Evolutionary conservation across 2,797 vertebrate genomes (phyloP).

Genomic region (Melanogrammus aeglefinus): DNA sequence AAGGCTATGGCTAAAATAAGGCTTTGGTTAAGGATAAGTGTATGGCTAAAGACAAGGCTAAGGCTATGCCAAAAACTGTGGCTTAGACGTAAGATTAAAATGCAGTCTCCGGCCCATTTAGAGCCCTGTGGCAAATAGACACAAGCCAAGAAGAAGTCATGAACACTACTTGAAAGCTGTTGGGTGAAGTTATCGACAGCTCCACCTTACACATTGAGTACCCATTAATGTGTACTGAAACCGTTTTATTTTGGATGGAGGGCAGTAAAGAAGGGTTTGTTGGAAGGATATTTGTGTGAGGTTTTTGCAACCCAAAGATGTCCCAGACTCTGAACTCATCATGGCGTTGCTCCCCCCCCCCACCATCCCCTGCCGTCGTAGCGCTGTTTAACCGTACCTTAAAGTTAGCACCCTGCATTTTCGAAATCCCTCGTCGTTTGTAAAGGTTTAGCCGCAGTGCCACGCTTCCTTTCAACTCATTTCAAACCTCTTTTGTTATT

Average conservation of each 20-base stretch:
- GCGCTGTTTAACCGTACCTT: background rate
- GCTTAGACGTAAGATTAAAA: background rate
- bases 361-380: background rate
- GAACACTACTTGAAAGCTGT: background rate
- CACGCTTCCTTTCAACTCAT: background rate
- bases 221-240: background rate
- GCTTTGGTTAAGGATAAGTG: too few species aligned
- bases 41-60: too few species aligned
- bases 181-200: background rate
- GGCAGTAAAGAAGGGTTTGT: background rate
- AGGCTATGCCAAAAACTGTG: too few species aligned
- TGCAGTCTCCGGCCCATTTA: background rate
- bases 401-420: background rate
- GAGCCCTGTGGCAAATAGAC: background rate
- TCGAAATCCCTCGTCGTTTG: background rate
- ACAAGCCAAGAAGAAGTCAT: background rate
- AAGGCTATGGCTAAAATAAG: too few species aligned
- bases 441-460: background rate
- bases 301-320: background rate
- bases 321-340: background rate
- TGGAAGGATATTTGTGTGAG: background rate
- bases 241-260: background rate
- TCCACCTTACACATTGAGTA: background rate
- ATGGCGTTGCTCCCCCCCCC: background rate
- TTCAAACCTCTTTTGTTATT: background rate